Evolutionary conservation across 2,888 invertebrate genomes (phyloP), one percentile per base, ranked within the genome.

Genomic region (Drosophila paucipuncta): DNA sequence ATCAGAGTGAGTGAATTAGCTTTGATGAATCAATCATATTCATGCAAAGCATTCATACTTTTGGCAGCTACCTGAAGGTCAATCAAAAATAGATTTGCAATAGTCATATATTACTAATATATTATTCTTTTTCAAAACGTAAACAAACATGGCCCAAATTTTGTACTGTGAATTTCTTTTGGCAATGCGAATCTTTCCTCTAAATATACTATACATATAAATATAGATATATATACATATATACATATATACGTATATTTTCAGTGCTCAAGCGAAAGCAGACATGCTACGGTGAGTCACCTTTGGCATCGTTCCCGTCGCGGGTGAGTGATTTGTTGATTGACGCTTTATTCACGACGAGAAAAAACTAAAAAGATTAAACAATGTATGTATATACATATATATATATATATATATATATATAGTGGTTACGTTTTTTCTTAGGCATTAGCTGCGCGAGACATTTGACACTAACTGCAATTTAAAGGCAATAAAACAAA

Each of bases 391-490:
- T 49, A 9, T 49, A 1, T n/a, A 7, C n/a, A 11, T 28, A 25
- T 49, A 9, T 49, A 1, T n/a, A 7, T 28, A 11, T 25, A 7
- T 54, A 25, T 35, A 13, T 78, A 59, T 62, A 9, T 25, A n/a
- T n/a, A n/a, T n/a, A n/a, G 25, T 4, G 1, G 4, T 47, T 13
- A 22, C 22, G 22, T 47, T 41, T 55, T 68, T 61, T 61, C 60
- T 70, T 58, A 10, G 43, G 75, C 67, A 70, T 82, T 89, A 86
- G 79, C 74, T 61, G 80, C 58, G 87, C 76, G 78, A 75, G 78
- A 85, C 88, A 80, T 85, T 90, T 85, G 85, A 90, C 85, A 90
- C 85, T 85, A 90, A 85, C 82, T 85, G 85, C 90, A 85, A 85
- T 85, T 90, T 88, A 78, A 90, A 85, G 76, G 81, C 90, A 85